Conservation (phyloP, 2,113 vertebrate species). For the Lepidiolamprologus cunningtoni region DNA sequence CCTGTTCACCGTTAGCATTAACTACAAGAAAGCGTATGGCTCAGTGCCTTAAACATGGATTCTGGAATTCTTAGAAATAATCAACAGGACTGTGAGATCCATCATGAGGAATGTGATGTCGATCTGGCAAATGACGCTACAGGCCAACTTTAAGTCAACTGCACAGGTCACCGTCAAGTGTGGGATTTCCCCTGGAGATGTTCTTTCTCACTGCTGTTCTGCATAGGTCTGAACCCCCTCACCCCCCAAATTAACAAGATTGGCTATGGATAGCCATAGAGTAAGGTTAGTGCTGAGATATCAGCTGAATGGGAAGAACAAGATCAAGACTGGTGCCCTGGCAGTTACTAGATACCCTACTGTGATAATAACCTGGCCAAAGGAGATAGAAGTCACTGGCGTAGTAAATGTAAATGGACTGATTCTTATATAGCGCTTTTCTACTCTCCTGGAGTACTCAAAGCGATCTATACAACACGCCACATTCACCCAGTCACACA, state of each 20-base stretch:
- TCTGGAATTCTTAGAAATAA: background rate
- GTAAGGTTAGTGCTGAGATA: background rate
- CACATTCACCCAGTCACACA: background rate
- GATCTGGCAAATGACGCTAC: background rate
- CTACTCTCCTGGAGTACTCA: background rate
- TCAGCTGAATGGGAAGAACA: background rate
- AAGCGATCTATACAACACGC: background rate
- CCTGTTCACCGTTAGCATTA: background rate
- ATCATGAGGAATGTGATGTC: background rate
- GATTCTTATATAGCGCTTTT: background rate
- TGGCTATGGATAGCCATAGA: background rate
- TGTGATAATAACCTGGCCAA: background rate
- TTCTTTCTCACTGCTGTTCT: background rate
- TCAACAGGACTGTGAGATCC: background rate
- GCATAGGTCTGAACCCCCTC: background rate
- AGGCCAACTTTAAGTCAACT: background rate
- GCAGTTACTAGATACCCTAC: background rate
- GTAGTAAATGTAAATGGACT: background rate
- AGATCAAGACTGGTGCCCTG: background rate
- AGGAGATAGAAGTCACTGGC: background rate
- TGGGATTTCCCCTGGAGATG: background rate
- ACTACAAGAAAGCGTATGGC: background rate
- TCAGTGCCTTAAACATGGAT: background rate
- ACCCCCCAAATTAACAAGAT: background rate
- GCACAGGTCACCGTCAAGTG: background rate